Conservation (phyloP, 2,113 vertebrate genomes). For the Erpornis zantholeuca region DNA sequence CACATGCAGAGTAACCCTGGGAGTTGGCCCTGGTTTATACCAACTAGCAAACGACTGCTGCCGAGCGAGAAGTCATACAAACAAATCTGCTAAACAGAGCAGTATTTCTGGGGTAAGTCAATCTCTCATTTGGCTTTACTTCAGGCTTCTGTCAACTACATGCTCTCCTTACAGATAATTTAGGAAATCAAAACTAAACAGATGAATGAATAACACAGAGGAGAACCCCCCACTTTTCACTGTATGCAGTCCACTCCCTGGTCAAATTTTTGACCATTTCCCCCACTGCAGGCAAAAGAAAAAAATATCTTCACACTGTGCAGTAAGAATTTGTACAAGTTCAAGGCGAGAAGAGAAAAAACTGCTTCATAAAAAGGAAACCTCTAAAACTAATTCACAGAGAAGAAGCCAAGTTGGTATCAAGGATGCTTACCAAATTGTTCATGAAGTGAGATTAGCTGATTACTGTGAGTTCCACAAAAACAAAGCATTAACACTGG, state of each 20-base stretch:
- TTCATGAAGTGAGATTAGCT: background rate
- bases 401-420: background rate
- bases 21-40: conserved; percentile 3
- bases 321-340: background rate
- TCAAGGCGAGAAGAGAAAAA: background rate
- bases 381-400: background rate
- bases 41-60: background rate
- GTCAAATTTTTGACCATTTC: background rate
- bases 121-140: conserved; percentile 11
- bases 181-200: background rate
- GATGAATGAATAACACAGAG: background rate
- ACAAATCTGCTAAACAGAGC: background rate
- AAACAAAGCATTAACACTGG: background rate
- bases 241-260: background rate
- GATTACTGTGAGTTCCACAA: background rate
- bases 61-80: conserved; percentile 9
- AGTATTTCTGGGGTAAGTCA: background rate
- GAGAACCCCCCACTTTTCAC: background rate
- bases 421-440: background rate
- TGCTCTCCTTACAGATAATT: background rate
- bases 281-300: background rate
- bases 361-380: background rate
- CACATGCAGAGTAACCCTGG: background rate
- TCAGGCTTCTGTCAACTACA: background rate
- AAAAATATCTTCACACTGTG: background rate